Percentiles rank a stretch among this genome's conserved stretches.
Evolutionary conservation across 2,888 invertebrate genomes (phyloP).

Genomic region (Melangyna quadrimaculata): DNA sequence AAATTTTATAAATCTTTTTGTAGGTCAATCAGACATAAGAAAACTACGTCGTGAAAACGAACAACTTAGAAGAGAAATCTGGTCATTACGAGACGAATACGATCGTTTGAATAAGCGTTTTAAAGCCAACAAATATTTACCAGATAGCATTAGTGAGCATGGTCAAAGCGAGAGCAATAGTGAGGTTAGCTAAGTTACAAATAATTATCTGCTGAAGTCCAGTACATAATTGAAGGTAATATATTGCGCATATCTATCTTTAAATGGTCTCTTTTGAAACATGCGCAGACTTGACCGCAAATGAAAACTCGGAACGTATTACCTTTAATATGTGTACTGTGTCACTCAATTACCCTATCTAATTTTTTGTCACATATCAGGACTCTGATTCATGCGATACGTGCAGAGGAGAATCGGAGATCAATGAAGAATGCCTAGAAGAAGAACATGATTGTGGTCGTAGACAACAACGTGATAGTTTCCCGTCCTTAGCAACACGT

Average conservation of each 20-base stretch:
- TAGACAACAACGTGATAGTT: conserved; percentile 50
- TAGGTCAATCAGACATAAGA: conserved; percentile 94
- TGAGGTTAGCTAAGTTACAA: conserved; percentile 33
- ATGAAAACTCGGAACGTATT: too few species aligned
- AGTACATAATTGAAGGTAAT: too few species aligned
- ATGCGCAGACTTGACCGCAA: too few species aligned
- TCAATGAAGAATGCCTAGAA: conserved; percentile 74
- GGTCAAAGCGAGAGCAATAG: conserved; percentile 64
- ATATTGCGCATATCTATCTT: too few species aligned
- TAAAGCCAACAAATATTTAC: conserved; percentile 82
- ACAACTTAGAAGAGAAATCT: conserved; percentile 92
- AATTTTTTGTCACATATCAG: conserved; percentile 72
- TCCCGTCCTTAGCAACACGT: background rate
- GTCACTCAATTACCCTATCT: too few species aligned
- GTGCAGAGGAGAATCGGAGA: conserved; percentile 76
- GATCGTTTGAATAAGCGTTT: conserved; percentile 91
- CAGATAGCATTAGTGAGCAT: conserved; percentile 73
- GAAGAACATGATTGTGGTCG: conserved; percentile 72
- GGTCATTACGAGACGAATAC: conserved; percentile 93
- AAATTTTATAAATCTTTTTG: conserved; percentile 67
- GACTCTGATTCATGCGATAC: conserved; percentile 80
- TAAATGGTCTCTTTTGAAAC: too few species aligned
- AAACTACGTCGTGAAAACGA: conserved; percentile 94
- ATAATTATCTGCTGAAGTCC: too few species aligned
- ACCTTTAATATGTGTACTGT: too few species aligned